These are phyloP conservation scores for Dexiosoma caninum DNA, from an alignment of 2,888 invertebrate species.

Conservation along the genomic window DNA sequence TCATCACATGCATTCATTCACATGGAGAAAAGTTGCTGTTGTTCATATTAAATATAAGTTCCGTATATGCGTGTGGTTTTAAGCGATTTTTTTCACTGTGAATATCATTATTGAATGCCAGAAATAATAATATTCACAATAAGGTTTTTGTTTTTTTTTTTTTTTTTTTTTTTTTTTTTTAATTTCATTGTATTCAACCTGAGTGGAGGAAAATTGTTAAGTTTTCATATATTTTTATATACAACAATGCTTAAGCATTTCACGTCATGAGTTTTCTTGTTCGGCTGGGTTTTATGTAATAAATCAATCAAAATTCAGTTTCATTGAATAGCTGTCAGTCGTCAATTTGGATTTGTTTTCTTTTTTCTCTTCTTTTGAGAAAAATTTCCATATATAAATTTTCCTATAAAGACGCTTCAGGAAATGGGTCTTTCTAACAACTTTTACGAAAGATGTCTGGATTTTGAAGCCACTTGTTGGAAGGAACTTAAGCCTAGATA, in stretches of 20 bases:
- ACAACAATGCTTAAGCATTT: constrained; percentile 15
- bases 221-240: background rate
- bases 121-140: constrained; percentile 37
- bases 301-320: constrained; percentile 44
- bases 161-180: background rate
- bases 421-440: constrained; percentile 27
- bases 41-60: constrained; percentile 48
- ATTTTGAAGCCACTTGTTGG: constrained; percentile 11
- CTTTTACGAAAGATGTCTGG: background rate
- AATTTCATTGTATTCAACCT: constrained; percentile 29
- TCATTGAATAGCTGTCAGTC: constrained; percentile 46
- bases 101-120: constrained; percentile 23
- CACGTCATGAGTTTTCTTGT: constrained; percentile 49
- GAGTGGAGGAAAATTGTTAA: constrained; percentile 28
- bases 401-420: constrained; percentile 17
- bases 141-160: background rate
- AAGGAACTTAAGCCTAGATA: background rate
- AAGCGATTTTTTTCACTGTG: background rate
- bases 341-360: no score
- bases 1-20: constrained; percentile 23
- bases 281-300: constrained; percentile 42
- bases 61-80: constrained; percentile 62
- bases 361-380: no score
- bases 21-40: constrained; percentile 27
- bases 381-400: constrained; percentile 21